Conservation (phyloP, 2,888 invertebrate species). For the Pristionchus arcanus region DNA sequence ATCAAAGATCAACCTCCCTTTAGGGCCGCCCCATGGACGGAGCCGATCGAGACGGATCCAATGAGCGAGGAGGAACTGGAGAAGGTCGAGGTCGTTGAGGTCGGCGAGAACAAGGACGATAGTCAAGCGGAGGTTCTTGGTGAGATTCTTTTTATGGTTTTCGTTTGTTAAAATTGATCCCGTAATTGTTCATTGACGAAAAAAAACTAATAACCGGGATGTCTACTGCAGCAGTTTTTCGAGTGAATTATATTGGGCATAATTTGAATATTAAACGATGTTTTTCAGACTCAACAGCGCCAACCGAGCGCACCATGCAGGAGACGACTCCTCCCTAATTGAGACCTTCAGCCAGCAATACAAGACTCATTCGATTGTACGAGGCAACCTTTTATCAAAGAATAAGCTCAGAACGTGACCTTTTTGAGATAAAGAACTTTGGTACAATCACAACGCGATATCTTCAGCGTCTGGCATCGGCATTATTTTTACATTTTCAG, state of each 20-base stretch:
- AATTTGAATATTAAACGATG: not conserved
- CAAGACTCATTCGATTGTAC: slow-evolving; percentile 33
- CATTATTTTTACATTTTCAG: no score
- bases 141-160: not conserved
- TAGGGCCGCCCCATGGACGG: slow-evolving; percentile 31
- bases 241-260: no score
- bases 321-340: not conserved
- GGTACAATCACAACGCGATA: no score
- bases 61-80: not conserved
- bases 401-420: not conserved
- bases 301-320: not conserved
- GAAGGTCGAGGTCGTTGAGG: not conserved
- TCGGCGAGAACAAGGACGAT: not conserved
- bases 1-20: not conserved
- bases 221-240: no score
- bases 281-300: slow-evolving; percentile 4
- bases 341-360: not conserved
- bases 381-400: not conserved
- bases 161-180: no score
- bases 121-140: not conserved
- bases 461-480: no score
- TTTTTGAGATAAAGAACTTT: slow-evolving; percentile 32
- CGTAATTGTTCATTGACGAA: no score
- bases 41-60: not conserved
- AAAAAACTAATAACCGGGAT: no score